A percentile compares a stretch with the other conserved stretches of the same genome.
Conservation (phyloP, 2,888 invertebrate species). For the Limnephilus auricula region DNA sequence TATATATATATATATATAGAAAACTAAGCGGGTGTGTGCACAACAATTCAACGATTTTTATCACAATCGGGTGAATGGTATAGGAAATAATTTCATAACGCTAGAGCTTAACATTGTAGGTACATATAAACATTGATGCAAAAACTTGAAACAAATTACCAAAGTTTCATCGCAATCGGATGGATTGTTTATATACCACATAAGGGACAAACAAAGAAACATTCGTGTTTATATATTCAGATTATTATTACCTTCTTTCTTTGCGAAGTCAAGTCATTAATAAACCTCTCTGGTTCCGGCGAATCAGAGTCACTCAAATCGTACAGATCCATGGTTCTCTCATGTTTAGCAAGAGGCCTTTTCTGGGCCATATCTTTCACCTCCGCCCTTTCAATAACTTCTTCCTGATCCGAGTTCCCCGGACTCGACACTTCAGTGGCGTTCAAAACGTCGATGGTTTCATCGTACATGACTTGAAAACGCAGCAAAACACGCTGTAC, state of each 20-base stretch:
- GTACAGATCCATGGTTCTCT: slow-evolving; percentile 57
- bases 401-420: slow-evolving; percentile 67
- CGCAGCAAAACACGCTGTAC: not conserved
- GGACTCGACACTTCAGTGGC: slow-evolving; percentile 79
- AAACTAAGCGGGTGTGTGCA: too few relatives aligned
- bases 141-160: too few relatives aligned
- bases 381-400: not conserved
- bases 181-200: too few relatives aligned
- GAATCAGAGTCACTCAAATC: slow-evolving; percentile 65
- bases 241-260: slow-evolving; percentile 61
- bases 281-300: slow-evolving; percentile 65
- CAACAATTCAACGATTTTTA: too few relatives aligned
- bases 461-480: slow-evolving; percentile 76
- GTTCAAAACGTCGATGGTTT: slow-evolving; percentile 78
- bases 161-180: too few relatives aligned
- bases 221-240: too few relatives aligned
- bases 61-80: too few relatives aligned
- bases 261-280: slow-evolving; percentile 62
- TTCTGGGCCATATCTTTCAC: slow-evolving; percentile 27
- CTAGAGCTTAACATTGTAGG: too few relatives aligned
- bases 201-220: too few relatives aligned
- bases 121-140: too few relatives aligned
- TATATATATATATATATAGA: too few relatives aligned
- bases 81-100: too few relatives aligned
- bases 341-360: slow-evolving; percentile 40